These are phyloP conservation scores for Lophochroa leadbeateri DNA, from an alignment of 2,113 vertebrate species.

Conservation along the genomic window DNA sequence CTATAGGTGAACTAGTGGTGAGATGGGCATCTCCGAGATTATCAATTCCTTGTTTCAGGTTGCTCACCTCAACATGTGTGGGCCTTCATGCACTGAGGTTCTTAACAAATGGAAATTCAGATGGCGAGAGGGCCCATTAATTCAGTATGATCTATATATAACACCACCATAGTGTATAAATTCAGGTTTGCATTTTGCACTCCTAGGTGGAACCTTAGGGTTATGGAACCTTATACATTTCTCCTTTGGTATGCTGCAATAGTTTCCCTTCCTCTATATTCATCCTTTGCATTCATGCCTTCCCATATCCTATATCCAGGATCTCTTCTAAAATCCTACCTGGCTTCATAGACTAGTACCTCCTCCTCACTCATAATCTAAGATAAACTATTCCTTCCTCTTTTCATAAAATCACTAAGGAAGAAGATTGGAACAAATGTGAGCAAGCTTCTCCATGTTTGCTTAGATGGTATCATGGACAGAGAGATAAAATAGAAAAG, in stretches of 20 bases:
- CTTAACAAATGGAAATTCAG: not conserved
- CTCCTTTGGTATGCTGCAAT: not conserved
- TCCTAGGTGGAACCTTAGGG: not conserved
- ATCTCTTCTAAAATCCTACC: not conserved
- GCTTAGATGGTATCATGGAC: not conserved
- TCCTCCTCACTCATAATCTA: not conserved
- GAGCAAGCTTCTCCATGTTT: not conserved
- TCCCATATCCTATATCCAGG: not conserved
- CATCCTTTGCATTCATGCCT: not conserved
- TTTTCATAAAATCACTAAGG: not conserved
- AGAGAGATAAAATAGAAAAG: not conserved
- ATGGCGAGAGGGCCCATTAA: not conserved
- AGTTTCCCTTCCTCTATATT: not conserved
- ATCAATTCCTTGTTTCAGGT: not conserved
- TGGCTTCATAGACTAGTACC: not conserved
- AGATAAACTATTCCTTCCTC: not conserved
- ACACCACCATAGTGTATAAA: not conserved
- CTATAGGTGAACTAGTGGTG: not conserved
- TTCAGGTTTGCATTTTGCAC: not conserved
- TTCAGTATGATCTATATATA: not conserved
- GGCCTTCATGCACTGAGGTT: not conserved
- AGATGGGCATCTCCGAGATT: not conserved
- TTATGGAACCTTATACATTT: not conserved
- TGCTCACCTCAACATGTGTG: not conserved
- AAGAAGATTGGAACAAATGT: not conserved